Base-by-base conservation (phyloP, 2,888 invertebrate genomes). In the Arge pagana region DNA sequence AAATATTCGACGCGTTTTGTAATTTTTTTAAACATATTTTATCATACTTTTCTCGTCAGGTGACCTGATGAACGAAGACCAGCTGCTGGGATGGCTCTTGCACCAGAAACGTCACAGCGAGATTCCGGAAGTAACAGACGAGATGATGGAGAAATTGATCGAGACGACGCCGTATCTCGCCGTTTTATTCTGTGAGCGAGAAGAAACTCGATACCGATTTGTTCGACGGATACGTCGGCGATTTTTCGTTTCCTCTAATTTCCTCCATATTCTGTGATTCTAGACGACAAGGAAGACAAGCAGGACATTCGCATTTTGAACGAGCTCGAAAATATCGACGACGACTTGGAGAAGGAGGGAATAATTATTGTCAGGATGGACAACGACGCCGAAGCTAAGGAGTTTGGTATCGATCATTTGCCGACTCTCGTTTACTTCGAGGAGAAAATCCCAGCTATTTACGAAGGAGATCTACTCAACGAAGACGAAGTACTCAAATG, bases 401-500 rank as follows among this genome's bases (percentile, higher is more conserved):
- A 93, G 77, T 93, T 86, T 66, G 94, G 94, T 52, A 89, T 95
- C 57, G 92, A 93, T 74, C 91, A 93, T 72, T 80, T 94, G 10
- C 95, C 91, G 4, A 85, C 88, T 0, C 78, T 95, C 26, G 85
- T 95, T 13, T 95, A 94, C 77, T 95, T 94, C 69, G 93, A 95
- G 77, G 89, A 91, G 64, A 90, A 91, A 75, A 92, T 94, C 51
- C 95, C 95, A 1, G 91, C 93, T 0, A 81, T 94, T 49, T 95
- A 93, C 73, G 93, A 94, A 78, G 94, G 93, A 18, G 93, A 94
- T 77, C 81, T 94, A 1, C 87, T 92, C 82, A 93, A 93, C 69
- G 94, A 94, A 77, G 91, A 94, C 52, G 91, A 93, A 79, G 93
- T 94, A 4, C 78, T 94, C n/a, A 85, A 89, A 63, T 94, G 94